Conservation (phyloP, 2,888 invertebrate species). For the Phengaris alcon region DNA sequence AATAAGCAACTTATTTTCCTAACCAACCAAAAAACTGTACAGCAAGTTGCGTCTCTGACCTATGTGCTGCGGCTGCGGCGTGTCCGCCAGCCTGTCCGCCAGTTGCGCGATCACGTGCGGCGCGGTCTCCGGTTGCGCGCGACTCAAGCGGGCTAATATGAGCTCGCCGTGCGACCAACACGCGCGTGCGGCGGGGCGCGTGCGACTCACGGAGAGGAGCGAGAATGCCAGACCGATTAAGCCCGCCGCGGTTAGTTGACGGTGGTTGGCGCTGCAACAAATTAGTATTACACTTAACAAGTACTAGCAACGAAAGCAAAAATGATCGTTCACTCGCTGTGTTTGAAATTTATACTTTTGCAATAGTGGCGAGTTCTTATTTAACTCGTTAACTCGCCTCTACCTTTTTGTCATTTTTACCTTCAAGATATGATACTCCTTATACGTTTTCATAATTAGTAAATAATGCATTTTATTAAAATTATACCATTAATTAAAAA, state of each 20-base stretch:
- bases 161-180: slow-evolving; percentile 64
- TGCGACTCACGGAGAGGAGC: slow-evolving; percentile 50
- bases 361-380: too few species aligned
- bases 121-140: slow-evolving; percentile 60
- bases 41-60: slow-evolving; percentile 45
- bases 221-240: slow-evolving; percentile 63
- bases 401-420: too few species aligned
- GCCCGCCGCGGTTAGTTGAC: slow-evolving; percentile 62
- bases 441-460: too few species aligned
- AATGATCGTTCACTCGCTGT: too few species aligned
- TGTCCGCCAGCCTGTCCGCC: slow-evolving; percentile 54
- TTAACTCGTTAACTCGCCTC: too few species aligned
- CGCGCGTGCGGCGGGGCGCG: slow-evolving; percentile 46
- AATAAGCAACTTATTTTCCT: too few species aligned
- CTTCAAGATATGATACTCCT: too few species aligned
- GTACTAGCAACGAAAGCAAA: too few species aligned
- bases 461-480: too few species aligned
- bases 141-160: slow-evolving; percentile 59
- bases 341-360: too few species aligned
- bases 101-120: slow-evolving; percentile 55
- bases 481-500: too few species aligned
- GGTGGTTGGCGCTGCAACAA: slow-evolving; percentile 61
- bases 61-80: slow-evolving; percentile 54
- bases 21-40: not conserved
- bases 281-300: too few species aligned